Evolutionary conservation across 2,888 invertebrate genomes (phyloP).

Genomic region (Siphlonurus alternatus): DNA sequence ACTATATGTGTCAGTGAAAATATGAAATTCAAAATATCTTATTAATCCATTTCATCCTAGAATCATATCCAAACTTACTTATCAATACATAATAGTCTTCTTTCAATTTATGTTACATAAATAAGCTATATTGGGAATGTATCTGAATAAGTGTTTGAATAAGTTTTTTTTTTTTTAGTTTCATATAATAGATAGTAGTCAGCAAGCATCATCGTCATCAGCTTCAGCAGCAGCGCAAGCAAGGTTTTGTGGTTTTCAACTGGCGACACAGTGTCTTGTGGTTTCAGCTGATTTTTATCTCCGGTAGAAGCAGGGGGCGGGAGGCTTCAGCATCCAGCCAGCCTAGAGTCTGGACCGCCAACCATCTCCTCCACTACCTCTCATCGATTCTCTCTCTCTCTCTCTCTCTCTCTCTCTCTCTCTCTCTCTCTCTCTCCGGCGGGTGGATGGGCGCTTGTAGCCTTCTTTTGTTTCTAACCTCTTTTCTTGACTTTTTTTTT

Average conservation of each 20-base stretch:
- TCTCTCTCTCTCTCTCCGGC: neutral
- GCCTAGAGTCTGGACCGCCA: neutral
- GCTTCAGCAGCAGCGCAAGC: neutral
- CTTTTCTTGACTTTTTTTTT: too few relatives aligned
- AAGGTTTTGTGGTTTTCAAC: neutral
- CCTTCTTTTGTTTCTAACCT: neutral
- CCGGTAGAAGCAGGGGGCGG: neutral
- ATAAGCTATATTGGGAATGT: conserved; percentile 5
- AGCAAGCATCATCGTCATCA: neutral
- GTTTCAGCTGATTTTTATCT: neutral
- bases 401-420: neutral
- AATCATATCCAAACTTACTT: too few relatives aligned
- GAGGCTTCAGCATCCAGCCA: neutral
- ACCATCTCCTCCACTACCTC: neutral
- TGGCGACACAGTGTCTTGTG: neutral
- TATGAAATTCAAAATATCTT: too few relatives aligned
- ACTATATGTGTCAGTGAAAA: too few relatives aligned
- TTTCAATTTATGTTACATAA: too few relatives aligned
- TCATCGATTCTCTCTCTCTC: neutral
- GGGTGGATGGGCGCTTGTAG: neutral
- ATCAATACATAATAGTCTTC: too few relatives aligned
- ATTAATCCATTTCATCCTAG: too few relatives aligned
- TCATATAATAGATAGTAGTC: too few relatives aligned
- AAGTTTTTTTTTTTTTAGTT: neutral
- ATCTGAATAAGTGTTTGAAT: neutral